Base-by-base conservation (phyloP, 1,140 invertebrate species). In the Idris sp. region DNA sequence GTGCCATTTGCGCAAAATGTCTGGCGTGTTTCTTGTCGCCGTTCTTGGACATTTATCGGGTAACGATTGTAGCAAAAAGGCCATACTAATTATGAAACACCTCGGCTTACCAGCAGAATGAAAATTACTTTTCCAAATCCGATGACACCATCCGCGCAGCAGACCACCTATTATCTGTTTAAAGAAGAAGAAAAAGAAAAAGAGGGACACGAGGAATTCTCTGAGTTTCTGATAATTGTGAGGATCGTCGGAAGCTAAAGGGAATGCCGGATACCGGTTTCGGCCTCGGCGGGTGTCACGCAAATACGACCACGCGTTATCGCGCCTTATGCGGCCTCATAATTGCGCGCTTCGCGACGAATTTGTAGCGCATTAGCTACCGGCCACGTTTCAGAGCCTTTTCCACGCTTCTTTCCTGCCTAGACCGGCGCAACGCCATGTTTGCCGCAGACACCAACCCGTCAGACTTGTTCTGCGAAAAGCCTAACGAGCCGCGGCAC, bases 401-500 rank as follows among this genome's bases (percentile, higher is more conserved):
- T 80, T 75, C 78, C 53, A 64, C 61, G 69, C 65, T 68, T 77
- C 64, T 77, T 79, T 77, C 46, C 53, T 71, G 67, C 35, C 43
- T 44, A 48, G 46, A 44, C 54, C 35, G 19, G 25, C 35, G 41
- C 31, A 36, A 67, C 68, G 76, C 76, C 76, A 75, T 77, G 77
- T 77, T 79, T 77, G 67, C 41, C 36, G 35, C 25, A 15, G 30
- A n/a, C n/a, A n/a, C n/a, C n/a, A 59, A 77, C 79, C 74, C 62
- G 79, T 81, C 74, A 59, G 77, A 78, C 77, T 59, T 61, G 77
- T 81, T 81, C 71, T 76, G 59, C 65, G 74, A 74, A 79, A 74
- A 75, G 38, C 67, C 73, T 79, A 79, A 79, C 79, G 73, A 79
- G 77, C 48, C 71, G 30, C 74, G 53, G 54, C 76, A 74, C 68